These are phyloP conservation scores for Drosophila rhopaloa DNA, from an alignment of 1,140 invertebrate species.

Conservation along the genomic window DNA sequence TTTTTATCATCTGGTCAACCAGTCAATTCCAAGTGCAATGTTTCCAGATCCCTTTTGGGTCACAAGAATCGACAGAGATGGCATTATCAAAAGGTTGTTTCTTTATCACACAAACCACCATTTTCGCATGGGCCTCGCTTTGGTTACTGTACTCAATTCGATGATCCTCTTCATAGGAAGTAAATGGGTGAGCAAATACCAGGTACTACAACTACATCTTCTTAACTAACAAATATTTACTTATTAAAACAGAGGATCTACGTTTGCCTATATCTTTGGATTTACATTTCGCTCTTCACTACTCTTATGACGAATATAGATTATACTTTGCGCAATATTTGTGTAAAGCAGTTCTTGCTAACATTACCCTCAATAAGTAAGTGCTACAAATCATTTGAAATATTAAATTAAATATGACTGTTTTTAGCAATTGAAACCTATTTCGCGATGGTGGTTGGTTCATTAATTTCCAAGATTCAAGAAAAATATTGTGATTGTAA, in stretches of 20 bases:
- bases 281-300: conserved; percentile 4
- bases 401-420: not conserved
- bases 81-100: not conserved
- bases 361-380: conserved; percentile 1
- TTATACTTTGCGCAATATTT: not conserved
- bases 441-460: conserved; percentile 13
- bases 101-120: conserved; percentile 1
- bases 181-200: conserved; percentile 29
- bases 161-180: conserved; percentile 21
- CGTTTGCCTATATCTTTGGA: conserved; percentile 29
- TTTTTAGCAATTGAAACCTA: conserved; percentile 40
- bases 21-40: not conserved
- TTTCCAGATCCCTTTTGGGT: conserved; percentile 5
- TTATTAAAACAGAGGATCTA: conserved; percentile 25
- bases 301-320: conserved; percentile 2
- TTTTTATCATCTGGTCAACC: not conserved
- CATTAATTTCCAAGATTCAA: conserved; percentile 25
- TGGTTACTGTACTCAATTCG: conserved; percentile 20
- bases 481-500: not conserved
- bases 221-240: no score
- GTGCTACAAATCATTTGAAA: not conserved
- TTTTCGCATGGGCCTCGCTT: conserved; percentile 5
- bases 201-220: no score
- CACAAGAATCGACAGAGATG: not conserved
- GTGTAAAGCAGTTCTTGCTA: not conserved